Base-by-base conservation (phyloP, 2,888 invertebrate species). In the Hypomecis atomaria region DNA sequence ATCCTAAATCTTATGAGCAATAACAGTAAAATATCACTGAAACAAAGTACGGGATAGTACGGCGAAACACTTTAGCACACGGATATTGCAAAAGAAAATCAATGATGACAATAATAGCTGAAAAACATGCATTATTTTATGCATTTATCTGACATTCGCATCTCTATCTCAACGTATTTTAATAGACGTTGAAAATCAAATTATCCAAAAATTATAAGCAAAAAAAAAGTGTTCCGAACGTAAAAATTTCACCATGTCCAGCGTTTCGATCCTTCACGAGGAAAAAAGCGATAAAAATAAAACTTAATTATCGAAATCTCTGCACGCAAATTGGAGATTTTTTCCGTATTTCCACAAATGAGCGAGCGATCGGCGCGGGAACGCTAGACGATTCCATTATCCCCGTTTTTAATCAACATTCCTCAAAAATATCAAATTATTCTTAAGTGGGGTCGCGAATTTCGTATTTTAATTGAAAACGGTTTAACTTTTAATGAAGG, bases 401-500 rank as follows among this genome's bases (percentile, higher is more conserved):
- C 56, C 63, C 37, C 62, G 56, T 65, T 69, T 71, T 69, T 69
- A 66, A 71, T 67, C 67, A 63, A 70, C 64, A 66, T 65, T 69
- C 69, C 52, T 61, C 44, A 67, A 69, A 65, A 71, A 71, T 71
- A 69, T 68, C 66, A 69, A 67, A 68, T 71, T 71, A 71, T 65
- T 68, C 59, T 63, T 61, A 64, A 71, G 67, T 67, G 67, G 71
- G 69, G 67, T 66, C 67, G 61, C 63, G 59, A 63, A 63, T 72
- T 80, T 78, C 71, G 71, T 75, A 78, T 83, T 85, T 86, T 85
- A 86, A 87, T 86, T 86, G 85, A 86, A 84, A 83, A 78, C 77
- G 75, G 75, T 82, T 81, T 69, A 85, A 86, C 81, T 86, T 87
- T 86, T 87, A 85, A 87, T 83, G 83, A 86, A 81, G 80, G 76